A percentile compares a stretch with the other conserved stretches of the same genome.
These are phyloP conservation scores for Chionis minor DNA, from an alignment of 2,113 vertebrate species.

Conservation along the genomic window DNA sequence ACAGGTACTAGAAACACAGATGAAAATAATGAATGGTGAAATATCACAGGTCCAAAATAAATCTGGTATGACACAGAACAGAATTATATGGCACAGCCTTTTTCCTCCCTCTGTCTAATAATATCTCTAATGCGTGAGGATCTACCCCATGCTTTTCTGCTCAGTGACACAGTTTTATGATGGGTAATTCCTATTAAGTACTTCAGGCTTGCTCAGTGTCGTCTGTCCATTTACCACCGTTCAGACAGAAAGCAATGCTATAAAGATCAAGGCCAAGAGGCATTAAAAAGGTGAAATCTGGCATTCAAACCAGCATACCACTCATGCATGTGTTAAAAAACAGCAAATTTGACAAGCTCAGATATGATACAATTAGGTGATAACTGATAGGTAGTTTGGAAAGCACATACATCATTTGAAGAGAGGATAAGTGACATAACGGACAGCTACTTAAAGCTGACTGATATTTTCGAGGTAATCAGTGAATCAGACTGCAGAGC, in stretches of 20 bases:
- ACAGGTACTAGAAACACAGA: not conserved
- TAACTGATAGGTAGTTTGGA: not conserved
- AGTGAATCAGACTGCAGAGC: not conserved
- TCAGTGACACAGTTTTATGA: not conserved
- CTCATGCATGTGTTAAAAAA: not conserved
- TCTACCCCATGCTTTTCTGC: not conserved
- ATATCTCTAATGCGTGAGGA: not conserved
- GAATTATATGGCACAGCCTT: not conserved
- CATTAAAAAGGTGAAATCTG: not conserved
- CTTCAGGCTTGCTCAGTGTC: not conserved
- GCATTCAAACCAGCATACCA: not conserved
- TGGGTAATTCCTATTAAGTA: not conserved
- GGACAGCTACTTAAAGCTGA: not conserved
- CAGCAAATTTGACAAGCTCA: not conserved
- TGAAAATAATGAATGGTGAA: not conserved
- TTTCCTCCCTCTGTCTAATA: not conserved
- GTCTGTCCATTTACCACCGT: not conserved
- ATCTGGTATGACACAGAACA: not conserved
- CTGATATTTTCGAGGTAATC: not conserved
- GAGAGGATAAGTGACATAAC: not conserved
- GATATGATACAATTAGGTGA: not conserved
- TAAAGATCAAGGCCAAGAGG: not conserved
- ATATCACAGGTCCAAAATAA: not conserved
- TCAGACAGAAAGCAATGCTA: not conserved
- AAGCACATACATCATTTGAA: not conserved